A percentile compares a stretch with the other conserved stretches of the same genome.
These are phyloP conservation scores for Phaedon cochleariae DNA, from an alignment of 2,888 invertebrate species.

Conservation along the genomic window DNA sequence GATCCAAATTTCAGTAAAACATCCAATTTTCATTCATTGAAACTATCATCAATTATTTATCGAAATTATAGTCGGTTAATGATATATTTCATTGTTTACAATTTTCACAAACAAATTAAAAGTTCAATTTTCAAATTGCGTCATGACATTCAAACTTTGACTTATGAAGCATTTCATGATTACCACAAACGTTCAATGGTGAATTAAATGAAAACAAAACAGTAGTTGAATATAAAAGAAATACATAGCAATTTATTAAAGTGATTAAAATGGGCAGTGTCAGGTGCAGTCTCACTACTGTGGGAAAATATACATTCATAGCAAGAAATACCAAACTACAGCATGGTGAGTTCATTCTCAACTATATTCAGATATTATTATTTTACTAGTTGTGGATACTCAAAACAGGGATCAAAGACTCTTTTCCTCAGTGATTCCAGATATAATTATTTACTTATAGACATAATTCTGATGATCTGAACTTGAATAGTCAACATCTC, in stretches of 20 bases:
- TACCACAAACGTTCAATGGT: constrained; percentile 18
- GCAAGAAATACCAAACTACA: constrained; percentile 56
- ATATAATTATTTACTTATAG: no score
- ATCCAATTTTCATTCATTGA: not conserved
- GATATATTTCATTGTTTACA: not conserved
- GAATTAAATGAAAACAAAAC: not conserved
- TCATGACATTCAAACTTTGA: constrained; percentile 56
- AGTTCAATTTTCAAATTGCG: constrained; percentile 43
- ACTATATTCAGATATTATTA: constrained; percentile 8
- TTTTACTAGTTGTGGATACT: no score
- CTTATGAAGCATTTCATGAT: constrained; percentile 55
- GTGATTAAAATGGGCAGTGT: constrained; percentile 50
- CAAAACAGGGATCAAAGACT: no score
- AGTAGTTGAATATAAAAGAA: constrained; percentile 3
- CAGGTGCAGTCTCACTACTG: constrained; percentile 59
- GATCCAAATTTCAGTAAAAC: not conserved
- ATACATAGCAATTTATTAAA: not conserved
- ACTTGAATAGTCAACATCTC: no score
- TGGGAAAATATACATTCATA: constrained; percentile 59
- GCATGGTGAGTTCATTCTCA: constrained; percentile 54
- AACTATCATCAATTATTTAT: not conserved
- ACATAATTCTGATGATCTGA: no score
- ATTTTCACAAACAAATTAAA: not conserved
- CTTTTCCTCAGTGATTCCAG: no score
- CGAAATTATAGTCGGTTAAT: not conserved